Base-by-base conservation (phyloP, 2,888 invertebrate species). In the Scaptomyza reducta region DNA sequence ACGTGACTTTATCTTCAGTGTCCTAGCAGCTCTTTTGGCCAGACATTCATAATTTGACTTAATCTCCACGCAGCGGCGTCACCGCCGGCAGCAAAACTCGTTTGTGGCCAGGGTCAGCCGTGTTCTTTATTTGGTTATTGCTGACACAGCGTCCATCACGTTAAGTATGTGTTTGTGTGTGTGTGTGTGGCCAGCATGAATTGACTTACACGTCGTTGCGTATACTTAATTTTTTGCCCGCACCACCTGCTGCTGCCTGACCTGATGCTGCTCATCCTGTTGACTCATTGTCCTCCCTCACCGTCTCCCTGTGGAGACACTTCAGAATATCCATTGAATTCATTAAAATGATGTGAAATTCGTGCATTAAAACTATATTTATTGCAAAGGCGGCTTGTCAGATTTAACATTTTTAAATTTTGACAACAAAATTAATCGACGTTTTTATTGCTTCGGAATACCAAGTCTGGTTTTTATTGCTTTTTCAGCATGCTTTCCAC, bases 391-490 rank as follows among this genome's bases (percentile, higher is more conserved):
- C 18, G 25, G 27, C 31, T 16, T 40, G 40, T 47, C 25, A 6
- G 29, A 6, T 18, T 40, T 29, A 9, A 6, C 9, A 10, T 38
- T 29, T n/a, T 16, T 13, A 25, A 29, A 51, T 44, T 22, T n/a
- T 42, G 42, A 10, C 33, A 27, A 22, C 22, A 18, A 16, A 51
- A 22, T 42, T 16, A 11, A 45, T 29, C 11, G 25, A 22, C 38
- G 22, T 46, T 45, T 45, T 45, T 11, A 66, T 45, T 58, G 22
- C 38, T 38, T 40, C 10, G 16, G 3, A 9, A 14, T 41, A 45
- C 49, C 61, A 60, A 40, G 41, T 54, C 25, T 6, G 29, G 9
- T 41, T 27, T 66, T 57, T 57, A 57, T 41, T 46, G 53, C 59
- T 31, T 13, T 40, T 22, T 25, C 14, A 35, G 31, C 40, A 55